Percentiles rank a stretch among this genome's conserved stretches.
Evolutionary conservation across 2,888 invertebrate species (phyloP).

Genomic region (Amiota mariae): DNA sequence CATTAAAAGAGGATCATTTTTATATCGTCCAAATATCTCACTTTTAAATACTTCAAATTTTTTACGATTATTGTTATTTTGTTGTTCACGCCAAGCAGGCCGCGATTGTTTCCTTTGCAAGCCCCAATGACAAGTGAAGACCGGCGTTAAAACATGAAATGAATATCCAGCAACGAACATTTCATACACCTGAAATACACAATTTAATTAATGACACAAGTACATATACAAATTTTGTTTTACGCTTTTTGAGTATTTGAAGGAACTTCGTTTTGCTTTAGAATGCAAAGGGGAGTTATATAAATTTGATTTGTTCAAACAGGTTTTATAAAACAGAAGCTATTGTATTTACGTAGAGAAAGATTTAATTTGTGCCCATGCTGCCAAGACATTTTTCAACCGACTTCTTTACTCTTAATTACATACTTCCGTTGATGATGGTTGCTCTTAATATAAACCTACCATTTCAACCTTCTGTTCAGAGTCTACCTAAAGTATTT

Average conservation of each 20-base stretch:
- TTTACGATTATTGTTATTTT: constrained; percentile 87
- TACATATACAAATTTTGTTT: too few relatives aligned
- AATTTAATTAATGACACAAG: not conserved
- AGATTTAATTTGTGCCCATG: too few relatives aligned
- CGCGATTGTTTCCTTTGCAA: constrained; percentile 85
- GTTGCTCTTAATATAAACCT: too few relatives aligned
- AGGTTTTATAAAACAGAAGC: not conserved
- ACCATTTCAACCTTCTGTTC: too few relatives aligned
- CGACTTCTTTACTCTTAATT: too few relatives aligned
- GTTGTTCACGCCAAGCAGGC: constrained; percentile 89
- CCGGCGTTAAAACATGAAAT: constrained; percentile 89
- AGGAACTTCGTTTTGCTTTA: not conserved
- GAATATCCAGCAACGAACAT: constrained; percentile 92
- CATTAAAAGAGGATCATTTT: constrained; percentile 53
- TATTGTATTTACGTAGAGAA: not conserved
- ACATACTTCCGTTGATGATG: too few relatives aligned
- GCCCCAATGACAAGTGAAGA: constrained; percentile 93
- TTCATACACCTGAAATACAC: constrained; percentile 86
- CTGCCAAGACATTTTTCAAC: too few relatives aligned
- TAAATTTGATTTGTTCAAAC: not conserved
- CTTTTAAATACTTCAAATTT: constrained; percentile 88
- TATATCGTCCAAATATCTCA: constrained; percentile 85
- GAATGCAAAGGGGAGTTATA: too few relatives aligned
- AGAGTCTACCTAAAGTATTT: too few relatives aligned
- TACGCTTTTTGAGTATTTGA: not conserved